Evolutionary conservation across 2,113 vertebrate genomes (phyloP).

Genomic region (Phaethon lepturus): DNA sequence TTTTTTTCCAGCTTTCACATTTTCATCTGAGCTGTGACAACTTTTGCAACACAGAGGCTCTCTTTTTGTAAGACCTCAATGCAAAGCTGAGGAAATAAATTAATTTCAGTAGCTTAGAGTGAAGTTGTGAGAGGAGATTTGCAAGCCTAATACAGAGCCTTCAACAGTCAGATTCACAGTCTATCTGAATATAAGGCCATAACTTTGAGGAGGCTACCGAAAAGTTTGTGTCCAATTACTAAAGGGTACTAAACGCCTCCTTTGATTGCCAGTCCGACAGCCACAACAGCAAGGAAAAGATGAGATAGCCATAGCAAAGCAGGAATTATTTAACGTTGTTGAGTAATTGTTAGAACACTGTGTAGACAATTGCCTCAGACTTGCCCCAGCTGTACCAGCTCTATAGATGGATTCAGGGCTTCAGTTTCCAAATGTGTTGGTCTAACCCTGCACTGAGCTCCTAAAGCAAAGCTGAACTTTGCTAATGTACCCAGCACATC

Average conservation of each 20-base stretch:
- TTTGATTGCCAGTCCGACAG: not conserved
- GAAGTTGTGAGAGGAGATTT: not conserved
- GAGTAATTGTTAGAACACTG: not conserved
- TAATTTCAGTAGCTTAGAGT: not conserved
- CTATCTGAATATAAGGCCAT: not conserved
- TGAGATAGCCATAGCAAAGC: not conserved
- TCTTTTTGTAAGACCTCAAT: not conserved
- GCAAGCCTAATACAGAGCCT: not conserved
- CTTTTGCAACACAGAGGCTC: not conserved
- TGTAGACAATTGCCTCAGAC: not conserved
- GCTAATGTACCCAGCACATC: not conserved
- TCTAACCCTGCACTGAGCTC: not conserved
- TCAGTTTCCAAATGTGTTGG: not conserved
- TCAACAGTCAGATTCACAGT: not conserved
- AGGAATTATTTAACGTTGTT: not conserved
- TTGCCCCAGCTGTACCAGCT: not conserved
- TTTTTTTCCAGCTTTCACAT: rapidly evolving
- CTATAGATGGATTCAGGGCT: not conserved
- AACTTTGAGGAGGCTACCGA: not conserved
- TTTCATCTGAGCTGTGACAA: not conserved
- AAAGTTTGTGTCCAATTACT: not conserved
- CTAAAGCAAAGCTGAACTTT: not conserved
- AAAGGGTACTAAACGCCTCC: not conserved
- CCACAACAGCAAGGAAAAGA: not conserved
- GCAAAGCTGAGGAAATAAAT: not conserved